Conservation (phyloP, 1,140 invertebrate species). For the Leguminivora glycinivorella region DNA sequence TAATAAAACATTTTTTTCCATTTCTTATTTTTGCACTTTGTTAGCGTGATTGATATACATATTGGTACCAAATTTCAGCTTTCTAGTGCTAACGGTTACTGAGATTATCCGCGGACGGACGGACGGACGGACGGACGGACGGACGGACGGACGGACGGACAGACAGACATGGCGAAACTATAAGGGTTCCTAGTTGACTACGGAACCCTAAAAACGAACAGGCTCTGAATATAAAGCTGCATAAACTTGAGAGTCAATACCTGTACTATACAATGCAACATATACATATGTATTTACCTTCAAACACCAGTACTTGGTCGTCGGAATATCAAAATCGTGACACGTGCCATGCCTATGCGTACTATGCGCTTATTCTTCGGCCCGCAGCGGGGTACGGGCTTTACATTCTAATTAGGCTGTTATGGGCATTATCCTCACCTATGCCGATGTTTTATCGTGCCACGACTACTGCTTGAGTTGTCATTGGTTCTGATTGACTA, state of each 20-base stretch:
- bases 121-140: too few relatives aligned
- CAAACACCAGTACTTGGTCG: slow-evolving; percentile 1
- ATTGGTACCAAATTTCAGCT: too few relatives aligned
- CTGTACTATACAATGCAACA: not conserved
- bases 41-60: too few relatives aligned
- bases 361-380: slow-evolving; percentile 37
- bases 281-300: not conserved
- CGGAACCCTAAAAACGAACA: not conserved
- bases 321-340: slow-evolving; percentile 45
- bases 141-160: too few relatives aligned
- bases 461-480: slow-evolving; percentile 2
- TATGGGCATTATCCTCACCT: slow-evolving; percentile 42
- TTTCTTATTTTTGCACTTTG: too few relatives aligned
- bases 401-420: slow-evolving; percentile 61
- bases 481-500: not conserved
- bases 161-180: too few relatives aligned
- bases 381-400: slow-evolving; percentile 44
- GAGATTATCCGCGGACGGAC: too few relatives aligned
- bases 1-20: too few relatives aligned
- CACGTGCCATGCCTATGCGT: slow-evolving; percentile 46
- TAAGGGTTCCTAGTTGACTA: too few relatives aligned
- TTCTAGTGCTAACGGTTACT: too few relatives aligned
- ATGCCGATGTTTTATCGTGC: slow-evolving; percentile 13
- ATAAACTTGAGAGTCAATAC: not conserved
- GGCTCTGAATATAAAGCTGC: not conserved